These are phyloP conservation scores for Stegana nigrithorax DNA, from an alignment of 2,888 invertebrate genomes.

Conservation along the genomic window DNA sequence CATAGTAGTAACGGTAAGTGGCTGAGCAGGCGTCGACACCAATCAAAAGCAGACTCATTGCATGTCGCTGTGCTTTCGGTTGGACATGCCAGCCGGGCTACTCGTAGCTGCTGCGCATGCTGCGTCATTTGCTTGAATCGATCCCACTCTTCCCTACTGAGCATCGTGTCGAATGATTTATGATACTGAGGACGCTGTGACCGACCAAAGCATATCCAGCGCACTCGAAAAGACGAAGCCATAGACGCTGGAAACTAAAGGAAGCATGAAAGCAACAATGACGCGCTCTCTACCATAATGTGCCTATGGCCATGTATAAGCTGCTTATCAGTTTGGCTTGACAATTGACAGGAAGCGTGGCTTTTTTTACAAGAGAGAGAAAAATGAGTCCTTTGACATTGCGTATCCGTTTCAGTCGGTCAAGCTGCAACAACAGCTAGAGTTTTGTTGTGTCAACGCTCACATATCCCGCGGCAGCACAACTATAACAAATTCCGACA, in stretches of 20 bases:
- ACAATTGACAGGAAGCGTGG: conserved; percentile 28
- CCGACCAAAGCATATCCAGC: conserved; percentile 3
- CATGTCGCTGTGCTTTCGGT: not conserved
- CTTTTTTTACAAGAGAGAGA: conserved; percentile 19
- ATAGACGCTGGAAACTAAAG: conserved; percentile 11
- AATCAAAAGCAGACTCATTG: conserved; percentile 38
- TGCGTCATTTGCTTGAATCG: conserved; percentile 31
- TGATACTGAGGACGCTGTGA: conserved; percentile 17
- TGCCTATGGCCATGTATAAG: too few relatives aligned
- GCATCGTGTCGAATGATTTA: conserved; percentile 30
- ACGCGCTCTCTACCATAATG: too few relatives aligned
- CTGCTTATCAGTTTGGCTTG: conserved; percentile 18
- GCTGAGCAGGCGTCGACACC: conserved; percentile 35
- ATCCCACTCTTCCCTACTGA: too few relatives aligned
- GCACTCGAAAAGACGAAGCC: conserved; percentile 4
- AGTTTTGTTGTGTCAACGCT: not conserved
- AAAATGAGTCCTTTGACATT: conserved; percentile 33
- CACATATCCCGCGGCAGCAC: conserved; percentile 3
- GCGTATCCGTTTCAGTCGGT: conserved; percentile 35
- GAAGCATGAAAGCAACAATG: not conserved
- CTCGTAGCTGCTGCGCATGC: not conserved
- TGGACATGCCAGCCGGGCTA: not conserved
- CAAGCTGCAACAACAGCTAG: conserved; percentile 15
- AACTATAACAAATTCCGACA: too few relatives aligned
- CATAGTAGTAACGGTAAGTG: not conserved